These are phyloP conservation scores for Acrobasis consociella DNA, from an alignment of 2,888 invertebrate species.

Conservation along the genomic window DNA sequence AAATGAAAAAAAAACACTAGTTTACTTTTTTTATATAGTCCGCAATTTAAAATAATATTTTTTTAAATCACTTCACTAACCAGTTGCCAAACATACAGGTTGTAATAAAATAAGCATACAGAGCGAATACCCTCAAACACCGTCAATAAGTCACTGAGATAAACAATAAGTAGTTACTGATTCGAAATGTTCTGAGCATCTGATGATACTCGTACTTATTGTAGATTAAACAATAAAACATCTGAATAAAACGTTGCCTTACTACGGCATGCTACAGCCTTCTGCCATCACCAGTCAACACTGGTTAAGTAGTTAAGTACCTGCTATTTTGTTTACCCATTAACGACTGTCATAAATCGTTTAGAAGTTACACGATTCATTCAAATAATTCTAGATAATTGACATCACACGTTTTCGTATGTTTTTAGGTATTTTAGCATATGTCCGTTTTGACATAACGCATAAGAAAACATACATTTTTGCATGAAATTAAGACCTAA, in stretches of 20 bases:
- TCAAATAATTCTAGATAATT: neutral
- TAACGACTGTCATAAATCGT: constrained; percentile 7
- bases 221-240: neutral
- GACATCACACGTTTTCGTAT: neutral
- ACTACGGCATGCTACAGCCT: neutral
- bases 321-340: neutral
- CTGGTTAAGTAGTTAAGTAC: constrained; percentile 1
- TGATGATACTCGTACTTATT: neutral
- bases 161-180: neutral
- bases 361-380: neutral
- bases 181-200: neutral
- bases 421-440: neutral
- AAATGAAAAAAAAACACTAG: neutral
- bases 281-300: neutral
- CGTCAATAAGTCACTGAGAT: constrained; percentile 11
- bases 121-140: neutral
- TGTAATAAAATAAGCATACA: neutral
- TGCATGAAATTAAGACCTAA: no score
- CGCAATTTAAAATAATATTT: neutral
- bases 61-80: neutral
- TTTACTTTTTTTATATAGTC: neutral
- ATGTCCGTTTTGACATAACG: neutral
- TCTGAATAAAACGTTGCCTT: neutral
- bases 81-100: neutral
- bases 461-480: neutral